Evolutionary conservation across 2,797 vertebrate species (phyloP).

Genomic region (Picus viridis): DNA sequence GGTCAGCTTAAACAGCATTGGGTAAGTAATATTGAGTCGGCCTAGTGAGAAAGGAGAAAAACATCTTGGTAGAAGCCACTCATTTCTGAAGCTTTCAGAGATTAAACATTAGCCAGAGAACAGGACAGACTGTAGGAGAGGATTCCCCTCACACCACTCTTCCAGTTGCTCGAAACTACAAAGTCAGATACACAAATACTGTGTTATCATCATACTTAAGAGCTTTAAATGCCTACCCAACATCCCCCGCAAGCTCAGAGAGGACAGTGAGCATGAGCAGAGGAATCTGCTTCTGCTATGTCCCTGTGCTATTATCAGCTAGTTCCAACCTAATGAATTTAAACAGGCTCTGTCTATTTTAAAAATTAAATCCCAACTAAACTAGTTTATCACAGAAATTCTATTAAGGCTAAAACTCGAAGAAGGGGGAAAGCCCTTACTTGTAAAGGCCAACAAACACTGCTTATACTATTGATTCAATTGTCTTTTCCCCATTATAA

Average conservation of each 20-base stretch:
- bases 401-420: background rate
- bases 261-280: background rate
- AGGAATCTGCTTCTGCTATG: background rate
- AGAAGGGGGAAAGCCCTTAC: background rate
- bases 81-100: background rate
- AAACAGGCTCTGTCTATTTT: background rate
- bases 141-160: background rate
- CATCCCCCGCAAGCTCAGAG: background rate
- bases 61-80: background rate
- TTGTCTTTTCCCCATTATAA: background rate
- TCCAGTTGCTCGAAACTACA: background rate
- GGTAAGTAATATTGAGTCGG: conserved; percentile 97
- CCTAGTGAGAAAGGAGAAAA: conserved; percentile 75
- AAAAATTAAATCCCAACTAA: background rate
- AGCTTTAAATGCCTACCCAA: background rate
- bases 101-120: background rate
- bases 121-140: accelerated
- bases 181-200: background rate
- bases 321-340: background rate
- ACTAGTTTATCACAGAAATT: background rate
- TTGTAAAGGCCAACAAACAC: background rate
- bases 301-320: background rate
- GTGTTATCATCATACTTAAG: accelerated
- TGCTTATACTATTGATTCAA: background rate
- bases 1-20: conserved; percentile 98